A percentile compares a stretch with the other conserved stretches of the same genome.
Conservation (phyloP, 2,888 invertebrate species). For the Cheilosia variabilis region DNA sequence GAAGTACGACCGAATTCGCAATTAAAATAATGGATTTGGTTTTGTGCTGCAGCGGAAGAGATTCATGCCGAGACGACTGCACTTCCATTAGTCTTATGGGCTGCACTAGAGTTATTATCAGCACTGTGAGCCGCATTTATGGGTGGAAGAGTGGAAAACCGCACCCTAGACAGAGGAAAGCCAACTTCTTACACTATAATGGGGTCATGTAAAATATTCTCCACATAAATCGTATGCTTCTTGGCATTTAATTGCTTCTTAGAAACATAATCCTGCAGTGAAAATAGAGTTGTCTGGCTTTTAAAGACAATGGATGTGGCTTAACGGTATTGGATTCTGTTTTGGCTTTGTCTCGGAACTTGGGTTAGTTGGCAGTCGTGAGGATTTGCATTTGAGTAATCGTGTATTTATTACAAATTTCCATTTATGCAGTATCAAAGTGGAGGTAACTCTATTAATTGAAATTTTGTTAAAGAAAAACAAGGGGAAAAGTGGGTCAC, state of each 20-base stretch:
- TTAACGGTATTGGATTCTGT: neutral
- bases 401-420: no score
- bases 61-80: neutral
- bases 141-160: neutral
- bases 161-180: constrained; percentile 6
- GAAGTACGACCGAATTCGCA: constrained; percentile 7
- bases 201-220: constrained; percentile 41
- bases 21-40: constrained; percentile 48
- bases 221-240: constrained; percentile 12
- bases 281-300: neutral
- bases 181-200: constrained; percentile 25
- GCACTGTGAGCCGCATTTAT: constrained; percentile 9
- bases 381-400: no score
- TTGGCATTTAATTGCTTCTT: constrained; percentile 52
- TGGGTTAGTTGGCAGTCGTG: neutral
- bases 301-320: constrained; percentile 30
- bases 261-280: constrained; percentile 6
- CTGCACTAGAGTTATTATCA: constrained; percentile 21
- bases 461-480: no score
- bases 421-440: no score
- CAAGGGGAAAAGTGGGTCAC: no score
- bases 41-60: constrained; percentile 1
- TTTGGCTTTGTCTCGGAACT: neutral
- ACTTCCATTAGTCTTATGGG: constrained; percentile 24
- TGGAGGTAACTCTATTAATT: no score